Base-by-base conservation (phyloP, 2,888 invertebrate genomes). In the Erpobdella octoculata region DNA sequence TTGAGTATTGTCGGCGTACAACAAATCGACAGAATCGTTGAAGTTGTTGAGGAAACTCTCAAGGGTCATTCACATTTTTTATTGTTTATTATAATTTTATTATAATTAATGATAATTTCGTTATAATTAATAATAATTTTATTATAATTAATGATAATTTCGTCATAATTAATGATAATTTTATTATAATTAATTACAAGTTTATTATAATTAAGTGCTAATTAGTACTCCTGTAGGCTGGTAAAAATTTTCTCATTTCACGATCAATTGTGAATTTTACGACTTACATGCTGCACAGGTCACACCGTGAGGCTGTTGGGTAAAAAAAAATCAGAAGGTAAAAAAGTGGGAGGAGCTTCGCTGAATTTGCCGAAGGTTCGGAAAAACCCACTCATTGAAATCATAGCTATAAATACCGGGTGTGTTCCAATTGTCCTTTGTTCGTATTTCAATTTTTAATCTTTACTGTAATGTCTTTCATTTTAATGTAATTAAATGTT, bases 1-100 rank as follows among this genome's bases (percentile, higher is more conserved):
- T 85, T 96, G 9, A 96, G 96, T 77, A 88, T 96, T 0, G 90
- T 98, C n/a, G 97, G 97, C 0, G 96, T 97, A 0, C 95, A 97
- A 79, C 97, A 98, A 85, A 97, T 98, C 73, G 96, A 98, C 82
- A 86, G 95, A 74, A 92, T 98, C 0, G 91, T 96, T 0, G 95
- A 97, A 85, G 93, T 97, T 0, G 96, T 98, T 0, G 97, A 97
- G 82, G 96, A 98, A 84, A 94, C 96, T 0, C 83, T 98, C 0
- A 95, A 95, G 87, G 96, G 92, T 85, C 76, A 73, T 59, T 62
- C n/a, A 41, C n/a, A 62, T 62, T 35, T 9, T 15, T 21, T 53
- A 53, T 2, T 53, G 9, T 18, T 53, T 21, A 28, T 28, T 53
- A 6, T 28, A 53, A 6, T n/a, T 53, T 3, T 53, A 25, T 1